Conservation (phyloP, 1,140 invertebrate species). For the Dendroctonus ponderosae region DNA sequence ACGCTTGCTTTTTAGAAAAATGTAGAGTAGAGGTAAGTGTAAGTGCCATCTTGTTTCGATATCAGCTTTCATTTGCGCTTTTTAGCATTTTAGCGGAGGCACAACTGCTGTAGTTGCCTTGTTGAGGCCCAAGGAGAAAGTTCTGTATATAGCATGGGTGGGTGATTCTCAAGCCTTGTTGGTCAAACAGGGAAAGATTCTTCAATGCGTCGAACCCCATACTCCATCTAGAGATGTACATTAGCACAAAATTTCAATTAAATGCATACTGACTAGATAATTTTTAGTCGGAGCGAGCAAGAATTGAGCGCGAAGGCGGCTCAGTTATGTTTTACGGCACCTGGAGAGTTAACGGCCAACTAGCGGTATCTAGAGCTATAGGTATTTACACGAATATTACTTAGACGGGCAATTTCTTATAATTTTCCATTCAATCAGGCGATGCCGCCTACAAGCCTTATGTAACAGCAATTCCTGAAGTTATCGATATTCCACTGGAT, state of each 20-base stretch:
- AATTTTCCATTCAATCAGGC: conserved; percentile 58
- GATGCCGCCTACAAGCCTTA: conserved; percentile 81
- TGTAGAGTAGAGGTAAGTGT: conserved; percentile 61
- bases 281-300: conserved; percentile 72
- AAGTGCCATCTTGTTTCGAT: not conserved
- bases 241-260: not conserved
- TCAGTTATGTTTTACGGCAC: conserved; percentile 68
- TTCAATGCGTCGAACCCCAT: conserved; percentile 81
- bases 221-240: conserved; percentile 77
- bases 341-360: conserved; percentile 82
- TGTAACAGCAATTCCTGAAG: conserved; percentile 82
- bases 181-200: conserved; percentile 66
- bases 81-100: conserved; percentile 70
- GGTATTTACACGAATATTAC: conserved; percentile 59
- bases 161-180: conserved; percentile 91
- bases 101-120: conserved; percentile 84
- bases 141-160: conserved; percentile 84
- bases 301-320: conserved; percentile 76
- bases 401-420: not conserved
- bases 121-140: conserved; percentile 63
- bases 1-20: conserved; percentile 76
- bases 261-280: not conserved
- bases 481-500: conserved; percentile 68
- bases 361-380: conserved; percentile 85
- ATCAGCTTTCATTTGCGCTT: conserved; percentile 11